These are phyloP conservation scores for Drosophila kurseongensis DNA, from an alignment of 1,140 invertebrate genomes.

Conservation along the genomic window DNA sequence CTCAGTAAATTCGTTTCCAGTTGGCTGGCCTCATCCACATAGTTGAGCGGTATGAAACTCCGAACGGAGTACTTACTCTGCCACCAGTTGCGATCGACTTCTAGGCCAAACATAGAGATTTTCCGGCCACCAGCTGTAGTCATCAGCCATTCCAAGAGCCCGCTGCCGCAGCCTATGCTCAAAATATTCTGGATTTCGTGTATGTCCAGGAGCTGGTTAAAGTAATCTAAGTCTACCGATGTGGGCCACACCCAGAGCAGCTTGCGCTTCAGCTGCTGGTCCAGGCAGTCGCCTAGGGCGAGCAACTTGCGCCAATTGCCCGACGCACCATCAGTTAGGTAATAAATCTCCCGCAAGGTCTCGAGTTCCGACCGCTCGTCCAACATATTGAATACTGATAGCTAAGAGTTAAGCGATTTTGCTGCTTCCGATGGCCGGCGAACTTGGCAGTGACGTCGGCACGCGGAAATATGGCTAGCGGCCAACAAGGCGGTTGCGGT, in stretches of 20 bases:
- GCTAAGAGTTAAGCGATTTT: conserved; percentile 18
- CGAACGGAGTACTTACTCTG: conserved; percentile 86
- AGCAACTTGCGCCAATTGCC: conserved; percentile 65
- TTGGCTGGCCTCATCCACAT: conserved; percentile 64
- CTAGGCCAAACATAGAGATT: conserved; percentile 85
- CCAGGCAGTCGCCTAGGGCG: conserved; percentile 46
- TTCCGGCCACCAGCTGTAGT: conserved; percentile 54
- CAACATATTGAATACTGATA: conserved; percentile 64
- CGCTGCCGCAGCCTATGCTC: conserved; percentile 76
- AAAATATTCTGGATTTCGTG: conserved; percentile 46
- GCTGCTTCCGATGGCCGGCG: conserved; percentile 13
- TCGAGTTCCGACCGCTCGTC: conserved; percentile 52
- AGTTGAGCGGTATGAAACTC: conserved; percentile 85
- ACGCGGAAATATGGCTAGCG: conserved; percentile 58
- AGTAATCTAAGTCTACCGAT: conserved; percentile 84
- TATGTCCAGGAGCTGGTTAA: conserved; percentile 34
- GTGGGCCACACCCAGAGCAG: conserved; percentile 87
- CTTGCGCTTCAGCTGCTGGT: conserved; percentile 74
- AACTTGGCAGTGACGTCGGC: conserved; percentile 55
- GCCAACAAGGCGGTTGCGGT: conserved; percentile 45
- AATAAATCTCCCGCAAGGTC: conserved; percentile 57
- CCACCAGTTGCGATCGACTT: conserved; percentile 88
- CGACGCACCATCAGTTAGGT: conserved; percentile 40
- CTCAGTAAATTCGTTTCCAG: conserved; percentile 68
- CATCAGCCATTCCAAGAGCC: conserved; percentile 77